Conservation (phyloP, 2,888 invertebrate species). For the Agriopis aurantiaria region DNA sequence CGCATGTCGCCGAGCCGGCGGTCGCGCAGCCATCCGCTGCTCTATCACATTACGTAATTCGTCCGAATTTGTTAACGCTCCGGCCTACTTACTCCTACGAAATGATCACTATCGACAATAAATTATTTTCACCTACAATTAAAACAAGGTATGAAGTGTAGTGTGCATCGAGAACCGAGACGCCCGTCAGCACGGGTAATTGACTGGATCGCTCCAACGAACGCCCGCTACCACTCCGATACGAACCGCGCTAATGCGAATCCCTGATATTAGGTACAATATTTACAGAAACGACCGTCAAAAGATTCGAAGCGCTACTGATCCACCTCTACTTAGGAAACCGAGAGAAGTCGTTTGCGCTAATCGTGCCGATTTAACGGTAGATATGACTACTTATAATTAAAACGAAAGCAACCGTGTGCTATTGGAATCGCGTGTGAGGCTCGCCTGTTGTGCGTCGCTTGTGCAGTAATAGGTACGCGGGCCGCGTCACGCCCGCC, state of each 20-base stretch:
- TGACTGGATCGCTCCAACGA: conserved; percentile 77
- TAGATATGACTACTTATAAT: conserved; percentile 81
- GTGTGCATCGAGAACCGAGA: conserved; percentile 71
- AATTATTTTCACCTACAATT: conserved; percentile 84
- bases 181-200: conserved; percentile 76
- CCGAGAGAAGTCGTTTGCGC: conserved; percentile 77
- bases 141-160: conserved; percentile 82
- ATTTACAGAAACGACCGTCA: conserved; percentile 77
- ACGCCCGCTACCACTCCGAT: conserved; percentile 64
- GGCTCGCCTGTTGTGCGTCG: conserved; percentile 77
- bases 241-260: conserved; percentile 77
- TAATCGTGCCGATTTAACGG: conserved; percentile 76
- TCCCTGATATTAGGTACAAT: conserved; percentile 74
- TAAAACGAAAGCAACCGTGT: conserved; percentile 82
- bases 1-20: conserved; percentile 63
- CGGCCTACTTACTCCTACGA: conserved; percentile 84
- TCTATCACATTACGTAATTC: conserved; percentile 83
- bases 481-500: conserved; percentile 32
- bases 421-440: conserved; percentile 77
- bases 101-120: conserved; percentile 85
- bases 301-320: conserved; percentile 80
- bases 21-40: conserved; percentile 67
- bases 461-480: conserved; percentile 56
- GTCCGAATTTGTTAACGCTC: conserved; percentile 84
- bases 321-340: conserved; percentile 83